Conservation (phyloP, 2,797 vertebrate species). For the Halcyon badia region DNA sequence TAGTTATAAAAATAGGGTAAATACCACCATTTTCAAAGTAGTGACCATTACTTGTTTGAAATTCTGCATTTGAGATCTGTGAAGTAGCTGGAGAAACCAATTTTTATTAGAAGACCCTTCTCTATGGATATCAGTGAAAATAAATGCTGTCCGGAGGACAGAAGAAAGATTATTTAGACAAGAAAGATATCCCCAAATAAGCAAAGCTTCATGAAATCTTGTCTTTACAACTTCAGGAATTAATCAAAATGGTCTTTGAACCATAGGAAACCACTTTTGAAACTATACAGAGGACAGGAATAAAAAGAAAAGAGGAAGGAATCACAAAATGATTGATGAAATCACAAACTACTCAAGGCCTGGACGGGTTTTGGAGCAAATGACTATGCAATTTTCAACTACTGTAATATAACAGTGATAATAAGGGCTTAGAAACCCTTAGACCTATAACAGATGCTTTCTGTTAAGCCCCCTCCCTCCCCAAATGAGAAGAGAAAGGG, state of each 20-base stretch:
- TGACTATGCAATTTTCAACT: not conserved
- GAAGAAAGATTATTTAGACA: not conserved
- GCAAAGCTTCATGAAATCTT: not conserved
- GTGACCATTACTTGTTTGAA: not conserved
- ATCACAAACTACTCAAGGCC: not conserved
- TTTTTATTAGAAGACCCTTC: not conserved
- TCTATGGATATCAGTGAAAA: not conserved
- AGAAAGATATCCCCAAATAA: not conserved
- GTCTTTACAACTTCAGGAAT: not conserved
- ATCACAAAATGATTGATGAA: not conserved
- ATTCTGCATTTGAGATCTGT: not conserved
- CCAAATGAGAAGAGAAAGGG: too few relatives aligned
- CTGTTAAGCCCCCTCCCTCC: too few relatives aligned
- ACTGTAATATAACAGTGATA: not conserved
- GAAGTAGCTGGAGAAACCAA: not conserved
- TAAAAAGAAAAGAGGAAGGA: not conserved
- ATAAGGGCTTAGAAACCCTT: not conserved
- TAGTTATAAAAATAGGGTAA: not conserved
- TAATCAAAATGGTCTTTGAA: not conserved
- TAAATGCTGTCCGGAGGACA: not conserved
- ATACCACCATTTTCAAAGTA: not conserved
- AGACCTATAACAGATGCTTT: too few relatives aligned
- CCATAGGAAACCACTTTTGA: not conserved
- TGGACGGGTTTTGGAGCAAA: not conserved
- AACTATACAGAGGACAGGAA: not conserved